These are phyloP conservation scores for Heptranchias perlo DNA, from an alignment of 2,113 vertebrate species.

Conservation along the genomic window DNA sequence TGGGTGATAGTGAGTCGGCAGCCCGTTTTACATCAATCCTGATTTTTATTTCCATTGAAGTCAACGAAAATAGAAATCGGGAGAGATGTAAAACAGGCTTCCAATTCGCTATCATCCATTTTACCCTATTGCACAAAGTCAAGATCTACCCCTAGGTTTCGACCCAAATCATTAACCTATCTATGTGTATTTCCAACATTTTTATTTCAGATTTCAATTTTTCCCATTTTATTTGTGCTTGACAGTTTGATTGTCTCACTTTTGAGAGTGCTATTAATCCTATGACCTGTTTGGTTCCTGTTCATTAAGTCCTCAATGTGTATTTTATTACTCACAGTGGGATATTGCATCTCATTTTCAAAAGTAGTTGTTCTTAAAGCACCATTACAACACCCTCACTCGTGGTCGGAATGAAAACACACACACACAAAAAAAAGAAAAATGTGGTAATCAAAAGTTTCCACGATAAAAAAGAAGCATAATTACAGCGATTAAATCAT, in stretches of 20 bases:
- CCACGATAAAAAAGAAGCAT: conserved; percentile 88
- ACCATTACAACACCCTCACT: conserved; percentile 90
- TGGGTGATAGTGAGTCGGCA: neutral
- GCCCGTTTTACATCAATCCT: too few species aligned
- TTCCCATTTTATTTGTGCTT: conserved; percentile 41
- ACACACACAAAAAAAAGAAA: conserved; percentile 15
- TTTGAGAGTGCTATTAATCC: conserved; percentile 71
- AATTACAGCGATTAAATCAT: too few species aligned
- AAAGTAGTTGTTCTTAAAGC: conserved; percentile 99
- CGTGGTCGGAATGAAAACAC: conserved; percentile 57
- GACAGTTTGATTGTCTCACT: conserved; percentile 61
- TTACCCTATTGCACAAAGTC: neutral
- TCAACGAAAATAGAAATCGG: neutral
- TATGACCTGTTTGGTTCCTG: conserved; percentile 48
- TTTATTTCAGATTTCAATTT: conserved; percentile 7
- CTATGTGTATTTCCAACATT: neutral
- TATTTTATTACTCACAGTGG: conserved; percentile 74
- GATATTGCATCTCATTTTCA: conserved; percentile 81
- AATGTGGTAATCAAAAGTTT: conserved; percentile 96
- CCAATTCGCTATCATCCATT: neutral
- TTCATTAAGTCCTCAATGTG: conserved; percentile 71
- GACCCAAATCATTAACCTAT: neutral
- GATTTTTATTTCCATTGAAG: neutral
- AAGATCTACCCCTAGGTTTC: neutral
- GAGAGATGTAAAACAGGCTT: neutral